Evolutionary conservation across 2,113 vertebrate species (phyloP).

Genomic region (Limnothrissa miodon): DNA sequence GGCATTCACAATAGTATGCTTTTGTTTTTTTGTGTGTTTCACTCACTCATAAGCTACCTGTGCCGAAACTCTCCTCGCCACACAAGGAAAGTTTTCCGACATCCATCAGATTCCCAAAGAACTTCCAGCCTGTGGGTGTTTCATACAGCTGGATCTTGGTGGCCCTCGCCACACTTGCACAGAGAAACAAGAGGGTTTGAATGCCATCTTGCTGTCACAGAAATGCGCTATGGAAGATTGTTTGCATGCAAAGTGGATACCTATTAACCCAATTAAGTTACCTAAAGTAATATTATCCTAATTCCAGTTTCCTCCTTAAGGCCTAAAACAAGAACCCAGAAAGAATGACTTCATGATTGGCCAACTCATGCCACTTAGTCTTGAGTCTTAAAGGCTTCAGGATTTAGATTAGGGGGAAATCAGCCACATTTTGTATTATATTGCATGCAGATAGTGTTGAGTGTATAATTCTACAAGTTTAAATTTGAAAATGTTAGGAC

Average conservation of each 20-base stretch:
- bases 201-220: neutral
- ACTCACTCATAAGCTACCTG: slow-evolving; percentile 73
- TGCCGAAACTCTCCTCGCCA: slow-evolving; percentile 96
- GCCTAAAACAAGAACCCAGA: too few species aligned
- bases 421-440: neutral
- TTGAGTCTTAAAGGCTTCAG: too few species aligned
- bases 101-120: slow-evolving; percentile 97
- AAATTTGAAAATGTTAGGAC: too few species aligned
- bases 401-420: neutral
- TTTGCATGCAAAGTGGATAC: too few species aligned
- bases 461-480: neutral
- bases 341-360: too few species aligned
- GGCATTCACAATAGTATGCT: neutral
- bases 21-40: neutral
- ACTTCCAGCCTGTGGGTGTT: slow-evolving; percentile 95
- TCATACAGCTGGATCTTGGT: slow-evolving; percentile 95
- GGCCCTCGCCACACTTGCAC: slow-evolving; percentile 87
- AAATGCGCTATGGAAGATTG: too few species aligned
- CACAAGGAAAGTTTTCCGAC: slow-evolving; percentile 92
- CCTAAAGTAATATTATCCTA: too few species aligned
- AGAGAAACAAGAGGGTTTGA: neutral
- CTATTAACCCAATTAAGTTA: too few species aligned
- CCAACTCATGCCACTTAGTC: too few species aligned
- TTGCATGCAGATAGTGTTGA: neutral
- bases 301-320: too few species aligned